phyloP scores from a whole-genome alignment of 2,797 vertebrate genomes.

The Siniperca obscura region DNA sequence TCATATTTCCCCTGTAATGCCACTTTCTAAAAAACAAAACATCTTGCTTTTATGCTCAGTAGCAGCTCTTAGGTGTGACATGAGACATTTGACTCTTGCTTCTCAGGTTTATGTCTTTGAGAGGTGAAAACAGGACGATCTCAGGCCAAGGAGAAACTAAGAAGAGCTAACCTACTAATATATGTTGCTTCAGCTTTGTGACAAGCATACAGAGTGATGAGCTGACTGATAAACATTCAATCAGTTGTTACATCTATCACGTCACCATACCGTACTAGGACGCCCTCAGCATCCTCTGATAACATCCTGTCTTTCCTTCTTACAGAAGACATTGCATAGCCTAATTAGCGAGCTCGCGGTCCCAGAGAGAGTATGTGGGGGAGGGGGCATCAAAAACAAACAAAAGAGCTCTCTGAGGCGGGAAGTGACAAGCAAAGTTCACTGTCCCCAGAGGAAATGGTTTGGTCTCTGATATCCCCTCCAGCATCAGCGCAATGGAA shows the following conservation, averaged over 20 bases:
- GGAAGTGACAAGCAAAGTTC: slow-evolving; percentile 68
- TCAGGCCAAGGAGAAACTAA: background rate
- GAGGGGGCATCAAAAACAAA: slow-evolving; percentile 61
- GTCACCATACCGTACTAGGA: slow-evolving; percentile 5
- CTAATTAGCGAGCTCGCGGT: slow-evolving; percentile 57
- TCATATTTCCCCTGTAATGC: background rate
- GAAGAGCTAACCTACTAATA: background rate
- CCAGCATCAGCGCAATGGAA: slow-evolving; percentile 13
- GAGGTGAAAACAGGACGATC: background rate
- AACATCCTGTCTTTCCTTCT: slow-evolving; percentile 60
- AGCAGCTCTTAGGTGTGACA: background rate
- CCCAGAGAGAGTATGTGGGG: slow-evolving; percentile 34
- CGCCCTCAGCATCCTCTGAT: slow-evolving; percentile 34
- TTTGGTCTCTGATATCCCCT: slow-evolving; percentile 36
- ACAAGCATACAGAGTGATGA: background rate
- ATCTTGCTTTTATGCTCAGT: background rate
- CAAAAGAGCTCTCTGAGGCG: slow-evolving; percentile 46
- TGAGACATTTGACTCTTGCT: background rate
- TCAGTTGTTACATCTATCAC: slow-evolving; percentile 12
- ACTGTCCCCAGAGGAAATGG: slow-evolving; percentile 62
- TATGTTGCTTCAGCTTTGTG: background rate
- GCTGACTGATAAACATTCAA: slow-evolving; percentile 16
- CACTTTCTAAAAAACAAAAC: slow-evolving; percentile 3
- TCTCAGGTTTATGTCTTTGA: background rate
- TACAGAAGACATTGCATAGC: slow-evolving; percentile 38